phyloP scores from a whole-genome alignment of 2,797 vertebrate genomes.

The Ataeniobius toweri region DNA sequence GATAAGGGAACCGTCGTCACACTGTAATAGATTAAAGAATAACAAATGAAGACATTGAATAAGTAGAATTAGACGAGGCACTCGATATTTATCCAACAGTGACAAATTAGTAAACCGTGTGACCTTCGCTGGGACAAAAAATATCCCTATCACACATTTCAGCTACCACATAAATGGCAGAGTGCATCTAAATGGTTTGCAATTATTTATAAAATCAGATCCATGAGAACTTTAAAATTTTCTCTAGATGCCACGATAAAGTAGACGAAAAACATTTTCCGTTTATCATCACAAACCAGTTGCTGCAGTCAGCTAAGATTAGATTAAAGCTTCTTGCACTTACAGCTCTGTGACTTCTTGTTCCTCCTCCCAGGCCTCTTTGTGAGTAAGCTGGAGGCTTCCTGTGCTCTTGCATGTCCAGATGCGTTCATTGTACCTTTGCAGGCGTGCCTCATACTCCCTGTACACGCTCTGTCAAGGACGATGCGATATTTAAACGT shows the following conservation, averaged over 20 bases:
- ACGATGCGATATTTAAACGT: slow-evolving; percentile 51
- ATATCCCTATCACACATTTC: slow-evolving; percentile 11
- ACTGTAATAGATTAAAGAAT: slow-evolving; percentile 46
- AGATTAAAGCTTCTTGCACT: slow-evolving; percentile 74
- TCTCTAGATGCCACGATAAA: not conserved
- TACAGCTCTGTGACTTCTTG: slow-evolving; percentile 98
- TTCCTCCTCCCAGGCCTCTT: slow-evolving; percentile 99
- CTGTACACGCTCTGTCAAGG: slow-evolving; percentile 86
- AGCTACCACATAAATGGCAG: slow-evolving; percentile 7
- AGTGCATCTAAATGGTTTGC: not conserved
- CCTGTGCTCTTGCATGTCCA: slow-evolving; percentile 99
- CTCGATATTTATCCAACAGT: slow-evolving; percentile 51
- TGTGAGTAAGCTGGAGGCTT: slow-evolving; percentile 96
- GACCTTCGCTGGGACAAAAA: slow-evolving; percentile 43
- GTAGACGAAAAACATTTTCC: not conserved
- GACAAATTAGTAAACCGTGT: slow-evolving; percentile 45
- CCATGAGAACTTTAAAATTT: not conserved
- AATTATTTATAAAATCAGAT: not conserved
- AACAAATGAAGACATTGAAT: slow-evolving; percentile 59
- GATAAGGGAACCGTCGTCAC: slow-evolving; percentile 22
- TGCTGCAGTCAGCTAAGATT: not conserved
- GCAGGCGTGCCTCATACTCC: slow-evolving; percentile 92
- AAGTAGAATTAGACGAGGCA: slow-evolving; percentile 64
- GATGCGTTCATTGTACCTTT: slow-evolving; percentile 90
- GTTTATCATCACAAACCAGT: not conserved